A percentile compares a stretch with the other conserved stretches of the same genome.
Evolutionary conservation across 2,797 vertebrate species (phyloP).

Genomic region (Cryptoprocta ferox): DNA sequence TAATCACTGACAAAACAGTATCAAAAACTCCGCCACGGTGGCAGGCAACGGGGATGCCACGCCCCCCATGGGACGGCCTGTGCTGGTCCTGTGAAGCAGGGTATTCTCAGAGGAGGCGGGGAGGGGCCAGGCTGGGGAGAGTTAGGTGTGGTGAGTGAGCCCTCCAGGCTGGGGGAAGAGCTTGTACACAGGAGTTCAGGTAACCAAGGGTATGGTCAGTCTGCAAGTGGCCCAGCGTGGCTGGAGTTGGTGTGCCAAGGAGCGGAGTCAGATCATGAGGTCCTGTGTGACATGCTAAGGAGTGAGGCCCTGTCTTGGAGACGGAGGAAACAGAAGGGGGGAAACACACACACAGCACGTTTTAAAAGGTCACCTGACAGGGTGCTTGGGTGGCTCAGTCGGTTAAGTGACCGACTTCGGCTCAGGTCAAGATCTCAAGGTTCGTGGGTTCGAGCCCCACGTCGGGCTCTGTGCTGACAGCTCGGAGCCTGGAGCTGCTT

Average conservation of each 20-base stretch:
- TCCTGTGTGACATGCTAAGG: fast-evolving
- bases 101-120: neutral
- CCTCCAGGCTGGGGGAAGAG: neutral
- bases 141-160: neutral
- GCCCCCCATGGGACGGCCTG: neutral
- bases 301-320: neutral
- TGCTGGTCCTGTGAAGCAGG: neutral
- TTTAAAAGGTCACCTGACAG: neutral
- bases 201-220: no score
- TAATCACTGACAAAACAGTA: neutral
- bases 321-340: neutral
- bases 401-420: no score
- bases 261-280: neutral
- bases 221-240: neutral
- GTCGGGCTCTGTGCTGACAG: no score
- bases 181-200: neutral
- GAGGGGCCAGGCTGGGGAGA: no score
- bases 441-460: no score
- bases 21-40: neutral
- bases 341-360: fast-evolving
- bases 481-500: no score
- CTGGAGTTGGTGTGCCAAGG: neutral
- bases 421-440: no score
- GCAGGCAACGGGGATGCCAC: fast-evolving
- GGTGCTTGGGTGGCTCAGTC: no score